Evolutionary conservation across 2,113 vertebrate species (phyloP).

Genomic region (Trogon melanurus): DNA sequence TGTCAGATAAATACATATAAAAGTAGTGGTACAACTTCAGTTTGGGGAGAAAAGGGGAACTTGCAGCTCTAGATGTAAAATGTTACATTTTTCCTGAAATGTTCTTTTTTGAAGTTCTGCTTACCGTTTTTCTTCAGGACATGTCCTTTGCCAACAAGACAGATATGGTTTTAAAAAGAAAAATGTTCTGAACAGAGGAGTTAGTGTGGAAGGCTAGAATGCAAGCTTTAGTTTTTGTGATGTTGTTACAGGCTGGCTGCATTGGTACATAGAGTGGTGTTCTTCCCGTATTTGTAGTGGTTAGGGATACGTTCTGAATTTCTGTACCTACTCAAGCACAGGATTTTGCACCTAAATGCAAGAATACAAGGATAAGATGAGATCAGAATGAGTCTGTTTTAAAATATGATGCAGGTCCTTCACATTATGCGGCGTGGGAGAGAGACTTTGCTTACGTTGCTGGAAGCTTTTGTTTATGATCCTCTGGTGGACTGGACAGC

Average conservation of each 20-base stretch:
- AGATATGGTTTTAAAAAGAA: not conserved
- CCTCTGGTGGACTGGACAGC: slow-evolving; percentile 99
- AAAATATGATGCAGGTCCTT: slow-evolving; percentile 81
- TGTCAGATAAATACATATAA: not conserved
- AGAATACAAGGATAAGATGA: not conserved
- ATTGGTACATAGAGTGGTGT: not conserved
- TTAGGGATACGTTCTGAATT: not conserved
- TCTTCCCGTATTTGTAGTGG: not conserved
- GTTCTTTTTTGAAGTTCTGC: not conserved
- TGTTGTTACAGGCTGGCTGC: not conserved
- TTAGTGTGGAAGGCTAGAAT: not conserved
- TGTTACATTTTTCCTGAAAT: not conserved
- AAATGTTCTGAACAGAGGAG: not conserved
- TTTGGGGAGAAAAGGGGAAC: fast-evolving
- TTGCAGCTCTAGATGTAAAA: not conserved
- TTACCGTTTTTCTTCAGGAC: not conserved
- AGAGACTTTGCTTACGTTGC: slow-evolving; percentile 92
- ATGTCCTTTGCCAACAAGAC: not conserved
- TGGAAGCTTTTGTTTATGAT: slow-evolving; percentile 98
- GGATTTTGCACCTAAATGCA: not conserved
- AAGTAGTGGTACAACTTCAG: not conserved
- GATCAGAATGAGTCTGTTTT: not conserved
- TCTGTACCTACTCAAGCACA: not conserved
- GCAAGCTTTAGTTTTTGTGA: not conserved
- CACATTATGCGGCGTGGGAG: slow-evolving; percentile 97